Percentiles rank a stretch among this genome's conserved stretches.
Conservation (phyloP, 2,888 invertebrate species). For the Drosophila rellima region DNA sequence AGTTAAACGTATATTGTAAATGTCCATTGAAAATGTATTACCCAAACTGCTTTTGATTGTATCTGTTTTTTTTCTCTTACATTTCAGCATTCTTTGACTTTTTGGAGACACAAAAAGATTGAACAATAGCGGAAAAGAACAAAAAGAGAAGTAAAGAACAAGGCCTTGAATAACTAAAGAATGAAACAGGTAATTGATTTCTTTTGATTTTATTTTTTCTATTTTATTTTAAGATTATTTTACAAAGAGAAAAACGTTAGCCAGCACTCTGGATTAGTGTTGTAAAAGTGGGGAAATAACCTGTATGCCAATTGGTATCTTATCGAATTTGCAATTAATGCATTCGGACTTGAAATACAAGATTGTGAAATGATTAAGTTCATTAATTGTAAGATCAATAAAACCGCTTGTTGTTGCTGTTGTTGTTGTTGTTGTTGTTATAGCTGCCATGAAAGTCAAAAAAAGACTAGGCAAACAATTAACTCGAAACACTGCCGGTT, state of each 20-base stretch:
- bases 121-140: slow-evolving; percentile 1
- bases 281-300: slow-evolving; percentile 3
- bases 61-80: not conserved
- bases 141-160: slow-evolving; percentile 1
- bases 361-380: slow-evolving; percentile 32
- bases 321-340: slow-evolving; percentile 16
- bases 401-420: slow-evolving; percentile 8
- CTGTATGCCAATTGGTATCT: slow-evolving; percentile 4
- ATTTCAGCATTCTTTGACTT: slow-evolving; percentile 8
- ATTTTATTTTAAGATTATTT: not conserved
- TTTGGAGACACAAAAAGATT: slow-evolving; percentile 1
- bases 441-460: slow-evolving; percentile 28
- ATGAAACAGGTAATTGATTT: not conserved
- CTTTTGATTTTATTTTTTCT: too few relatives aligned
- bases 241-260: not conserved
- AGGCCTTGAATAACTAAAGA: not conserved
- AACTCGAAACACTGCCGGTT: slow-evolving; percentile 18
- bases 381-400: slow-evolving; percentile 43
- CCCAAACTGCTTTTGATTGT: slow-evolving; percentile 5
- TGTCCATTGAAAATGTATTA: slow-evolving; percentile 10
- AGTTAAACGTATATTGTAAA: slow-evolving; percentile 7
- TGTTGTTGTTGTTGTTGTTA: not conserved
- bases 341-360: slow-evolving; percentile 15
- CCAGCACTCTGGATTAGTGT: slow-evolving; percentile 2
- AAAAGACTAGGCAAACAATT: slow-evolving; percentile 35